Conservation (phyloP, 2,888 invertebrate genomes). For the Polylopha cassiicola region DNA sequence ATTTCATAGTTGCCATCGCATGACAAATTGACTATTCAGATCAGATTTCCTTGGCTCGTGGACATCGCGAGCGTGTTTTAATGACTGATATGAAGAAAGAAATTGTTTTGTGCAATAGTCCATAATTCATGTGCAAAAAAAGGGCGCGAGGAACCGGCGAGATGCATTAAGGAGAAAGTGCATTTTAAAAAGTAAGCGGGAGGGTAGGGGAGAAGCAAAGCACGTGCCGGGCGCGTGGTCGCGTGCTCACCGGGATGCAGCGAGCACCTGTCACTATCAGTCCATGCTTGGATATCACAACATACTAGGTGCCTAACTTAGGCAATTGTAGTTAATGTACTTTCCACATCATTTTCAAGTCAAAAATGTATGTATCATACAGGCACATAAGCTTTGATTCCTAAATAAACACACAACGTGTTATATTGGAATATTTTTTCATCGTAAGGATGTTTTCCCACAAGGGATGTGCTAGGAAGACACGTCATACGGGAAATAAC, state of each 20-base stretch:
- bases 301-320: too few relatives aligned
- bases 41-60: slow-evolving; percentile 12
- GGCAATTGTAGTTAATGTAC: too few relatives aligned
- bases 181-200: slow-evolving; percentile 21
- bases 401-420: too few relatives aligned
- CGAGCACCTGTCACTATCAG: slow-evolving; percentile 32
- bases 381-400: too few relatives aligned
- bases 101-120: slow-evolving; percentile 16
- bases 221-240: slow-evolving; percentile 27
- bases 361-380: too few relatives aligned
- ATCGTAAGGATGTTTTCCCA: too few relatives aligned
- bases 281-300: too few relatives aligned
- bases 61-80: slow-evolving; percentile 11
- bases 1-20: slow-evolving; percentile 9
- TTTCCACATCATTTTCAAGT: too few relatives aligned
- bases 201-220: slow-evolving; percentile 22
- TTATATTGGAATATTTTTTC: too few relatives aligned
- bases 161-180: slow-evolving; percentile 22
- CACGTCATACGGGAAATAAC: too few relatives aligned
- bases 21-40: slow-evolving; percentile 20
- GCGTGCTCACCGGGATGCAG: slow-evolving; percentile 24
- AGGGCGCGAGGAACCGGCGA: slow-evolving; percentile 13
- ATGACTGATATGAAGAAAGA: slow-evolving; percentile 5
- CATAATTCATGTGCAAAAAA: slow-evolving; percentile 18
- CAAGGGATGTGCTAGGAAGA: too few relatives aligned